Percentiles rank a stretch among this genome's conserved stretches.
Evolutionary conservation across 2,888 invertebrate species (phyloP).

Genomic region (Archips xylosteana): DNA sequence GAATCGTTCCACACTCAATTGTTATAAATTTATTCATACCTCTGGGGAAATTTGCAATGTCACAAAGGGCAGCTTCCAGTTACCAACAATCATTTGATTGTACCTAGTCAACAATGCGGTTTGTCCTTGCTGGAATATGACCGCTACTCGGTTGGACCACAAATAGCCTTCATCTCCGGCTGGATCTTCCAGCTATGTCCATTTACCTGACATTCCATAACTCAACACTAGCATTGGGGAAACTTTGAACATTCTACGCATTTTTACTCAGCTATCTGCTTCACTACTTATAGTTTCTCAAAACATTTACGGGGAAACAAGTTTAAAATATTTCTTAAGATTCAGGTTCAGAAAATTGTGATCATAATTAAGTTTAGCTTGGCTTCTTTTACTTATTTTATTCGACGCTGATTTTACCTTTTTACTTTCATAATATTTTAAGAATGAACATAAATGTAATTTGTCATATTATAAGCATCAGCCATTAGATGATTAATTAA

Average conservation of each 20-base stretch:
- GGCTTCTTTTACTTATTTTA: neutral
- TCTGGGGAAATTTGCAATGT: neutral
- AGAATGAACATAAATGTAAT: too few species aligned
- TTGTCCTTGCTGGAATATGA: constrained; percentile 10
- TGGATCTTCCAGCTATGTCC: neutral
- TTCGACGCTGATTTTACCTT: neutral
- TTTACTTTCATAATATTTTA: neutral
- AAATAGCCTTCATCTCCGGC: constrained; percentile 24
- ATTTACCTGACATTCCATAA: constrained; percentile 26
- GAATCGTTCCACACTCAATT: neutral
- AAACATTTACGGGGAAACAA: neutral
- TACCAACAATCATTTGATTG: neutral
- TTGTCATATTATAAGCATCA: too few species aligned
- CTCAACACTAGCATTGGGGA: constrained; percentile 14
- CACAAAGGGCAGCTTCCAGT: constrained; percentile 1
- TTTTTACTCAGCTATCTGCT: neutral
- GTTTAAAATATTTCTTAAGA: neutral
- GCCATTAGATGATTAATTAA: too few species aligned
- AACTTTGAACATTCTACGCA: neutral
- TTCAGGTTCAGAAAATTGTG: neutral
- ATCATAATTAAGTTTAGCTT: neutral
- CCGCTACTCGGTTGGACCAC: constrained; percentile 12
- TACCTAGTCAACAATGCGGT: constrained; percentile 14
- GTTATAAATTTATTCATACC: constrained; percentile 2
- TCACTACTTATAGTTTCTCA: neutral